Conservation (phyloP, 2,113 vertebrate genomes). For the Micronycteris hirsuta region DNA sequence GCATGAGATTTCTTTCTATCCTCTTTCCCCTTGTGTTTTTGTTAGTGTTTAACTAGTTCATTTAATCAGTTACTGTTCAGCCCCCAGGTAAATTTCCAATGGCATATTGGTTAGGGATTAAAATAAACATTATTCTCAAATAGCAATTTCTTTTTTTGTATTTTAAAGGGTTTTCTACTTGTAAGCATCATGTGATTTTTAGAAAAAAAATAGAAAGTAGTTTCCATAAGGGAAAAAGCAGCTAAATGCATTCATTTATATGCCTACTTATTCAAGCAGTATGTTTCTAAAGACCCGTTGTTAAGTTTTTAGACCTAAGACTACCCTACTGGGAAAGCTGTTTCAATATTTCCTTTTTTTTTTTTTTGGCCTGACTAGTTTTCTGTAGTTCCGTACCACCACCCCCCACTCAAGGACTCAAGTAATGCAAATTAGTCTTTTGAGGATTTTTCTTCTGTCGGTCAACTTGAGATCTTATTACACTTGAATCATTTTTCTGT, state of each 20-base stretch:
- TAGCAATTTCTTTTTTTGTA: constrained; percentile 38
- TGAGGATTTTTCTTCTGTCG: neutral
- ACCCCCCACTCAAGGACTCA: neutral
- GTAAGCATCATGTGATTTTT: constrained; percentile 29
- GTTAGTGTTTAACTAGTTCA: constrained; percentile 65
- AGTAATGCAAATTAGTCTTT: constrained; percentile 8
- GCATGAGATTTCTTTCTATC: neutral
- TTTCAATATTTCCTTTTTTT: constrained; percentile 41
- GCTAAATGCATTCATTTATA: constrained; percentile 43
- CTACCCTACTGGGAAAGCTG: neutral
- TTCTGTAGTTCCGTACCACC: neutral
- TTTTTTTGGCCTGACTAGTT: neutral
- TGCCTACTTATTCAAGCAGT: neutral
- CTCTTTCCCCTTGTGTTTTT: neutral
- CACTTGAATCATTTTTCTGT: constrained; percentile 30
- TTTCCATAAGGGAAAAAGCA: neutral
- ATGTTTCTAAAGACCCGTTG: constrained; percentile 24
- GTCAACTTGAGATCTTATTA: neutral
- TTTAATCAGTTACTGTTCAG: constrained; percentile 66
- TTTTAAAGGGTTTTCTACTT: constrained; percentile 29
- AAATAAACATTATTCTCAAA: constrained; percentile 48
- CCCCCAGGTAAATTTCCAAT: constrained; percentile 39
- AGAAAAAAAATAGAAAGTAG: neutral
- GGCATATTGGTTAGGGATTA: constrained; percentile 31
- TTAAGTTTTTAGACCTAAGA: neutral